Evolutionary conservation across 2,113 vertebrate species (phyloP).

Genomic region (Probosciger aterrimus): DNA sequence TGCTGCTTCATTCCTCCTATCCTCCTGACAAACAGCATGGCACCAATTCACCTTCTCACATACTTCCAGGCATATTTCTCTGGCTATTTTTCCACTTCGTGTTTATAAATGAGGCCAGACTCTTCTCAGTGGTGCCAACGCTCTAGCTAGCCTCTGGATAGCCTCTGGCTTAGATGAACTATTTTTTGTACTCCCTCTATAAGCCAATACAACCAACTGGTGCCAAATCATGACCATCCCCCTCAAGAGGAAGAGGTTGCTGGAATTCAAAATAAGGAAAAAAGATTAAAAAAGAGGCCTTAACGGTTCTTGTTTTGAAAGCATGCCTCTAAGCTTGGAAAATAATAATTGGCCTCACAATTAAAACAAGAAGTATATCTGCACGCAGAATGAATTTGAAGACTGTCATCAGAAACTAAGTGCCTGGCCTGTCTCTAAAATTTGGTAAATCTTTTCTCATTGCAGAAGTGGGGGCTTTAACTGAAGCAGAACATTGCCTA

Average conservation of each 20-base stretch:
- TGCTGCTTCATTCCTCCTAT: background rate
- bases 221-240: background rate
- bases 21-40: background rate
- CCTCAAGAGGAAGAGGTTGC: background rate
- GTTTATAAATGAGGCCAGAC: background rate
- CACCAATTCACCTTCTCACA: background rate
- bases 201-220: background rate
- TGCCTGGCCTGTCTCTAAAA: background rate
- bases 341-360: background rate
- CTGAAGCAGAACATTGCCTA: background rate
- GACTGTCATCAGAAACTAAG: background rate
- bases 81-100: background rate
- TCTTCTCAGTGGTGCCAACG: background rate
- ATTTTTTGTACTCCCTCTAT: background rate
- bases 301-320: background rate
- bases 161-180: background rate
- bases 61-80: background rate
- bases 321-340: background rate
- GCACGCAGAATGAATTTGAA: background rate
- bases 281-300: background rate
- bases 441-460: background rate
- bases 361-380: background rate
- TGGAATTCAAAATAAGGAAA: background rate
- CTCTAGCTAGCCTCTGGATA: background rate
- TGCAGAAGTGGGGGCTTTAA: background rate